phyloP scores from a whole-genome alignment of 2,888 invertebrate genomes.

The Ophioninae sp. region DNA sequence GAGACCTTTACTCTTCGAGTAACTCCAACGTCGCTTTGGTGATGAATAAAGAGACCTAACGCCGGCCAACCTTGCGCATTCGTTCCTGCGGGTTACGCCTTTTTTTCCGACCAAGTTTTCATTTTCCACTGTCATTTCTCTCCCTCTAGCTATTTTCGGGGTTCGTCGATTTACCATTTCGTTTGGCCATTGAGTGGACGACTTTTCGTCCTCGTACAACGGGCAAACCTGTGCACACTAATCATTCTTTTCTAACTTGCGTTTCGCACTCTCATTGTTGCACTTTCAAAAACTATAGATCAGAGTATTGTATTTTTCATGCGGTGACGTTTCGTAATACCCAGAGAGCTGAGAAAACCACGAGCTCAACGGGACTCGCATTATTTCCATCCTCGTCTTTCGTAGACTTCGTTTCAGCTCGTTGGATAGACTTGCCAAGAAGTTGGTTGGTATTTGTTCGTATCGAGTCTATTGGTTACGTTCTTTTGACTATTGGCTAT shows the following conservation, averaged over 20 bases:
- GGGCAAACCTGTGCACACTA: slow-evolving; percentile 25
- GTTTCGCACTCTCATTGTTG: slow-evolving; percentile 77
- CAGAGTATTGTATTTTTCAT: slow-evolving; percentile 70
- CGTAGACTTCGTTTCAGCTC: not conserved
- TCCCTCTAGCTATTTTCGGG: not conserved
- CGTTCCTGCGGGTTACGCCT: not conserved
- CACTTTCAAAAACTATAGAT: slow-evolving; percentile 72
- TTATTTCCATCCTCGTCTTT: slow-evolving; percentile 3
- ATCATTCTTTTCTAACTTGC: slow-evolving; percentile 57
- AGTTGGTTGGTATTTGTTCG: not conserved
- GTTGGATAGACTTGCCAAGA: not conserved
- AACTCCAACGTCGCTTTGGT: not conserved
- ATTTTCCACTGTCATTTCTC: not conserved
- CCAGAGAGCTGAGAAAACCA: slow-evolving; percentile 19
- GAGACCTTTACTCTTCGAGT: slow-evolving; percentile 52
- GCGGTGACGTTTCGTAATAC: not conserved
- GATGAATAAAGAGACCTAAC: slow-evolving; percentile 6
- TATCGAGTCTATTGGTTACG: not conserved
- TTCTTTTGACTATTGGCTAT: not conserved
- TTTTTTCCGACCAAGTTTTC: not conserved
- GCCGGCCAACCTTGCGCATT: not conserved
- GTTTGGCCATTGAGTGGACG: not conserved
- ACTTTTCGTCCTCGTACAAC: not conserved
- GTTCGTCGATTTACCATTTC: slow-evolving; percentile 3
- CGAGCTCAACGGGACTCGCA: slow-evolving; percentile 14